Evolutionary conservation across 2,113 vertebrate species (phyloP).

Genomic region (Morone saxatilis): DNA sequence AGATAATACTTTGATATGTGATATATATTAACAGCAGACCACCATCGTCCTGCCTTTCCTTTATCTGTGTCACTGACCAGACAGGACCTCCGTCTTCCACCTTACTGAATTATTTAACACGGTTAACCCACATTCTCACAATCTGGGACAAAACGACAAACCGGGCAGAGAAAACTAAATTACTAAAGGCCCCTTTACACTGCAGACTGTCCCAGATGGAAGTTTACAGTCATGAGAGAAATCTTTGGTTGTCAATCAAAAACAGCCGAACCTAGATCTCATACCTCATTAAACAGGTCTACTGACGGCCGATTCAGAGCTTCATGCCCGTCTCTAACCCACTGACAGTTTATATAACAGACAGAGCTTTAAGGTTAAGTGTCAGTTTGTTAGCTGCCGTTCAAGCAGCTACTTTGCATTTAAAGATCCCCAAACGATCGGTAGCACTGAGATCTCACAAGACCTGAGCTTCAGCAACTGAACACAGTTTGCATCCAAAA

Average conservation of each 20-base stretch:
- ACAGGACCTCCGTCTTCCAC: conserved; percentile 3
- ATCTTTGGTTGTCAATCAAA: background rate
- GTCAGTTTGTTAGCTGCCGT: too few species aligned
- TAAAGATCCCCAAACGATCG: too few species aligned
- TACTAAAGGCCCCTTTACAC: background rate
- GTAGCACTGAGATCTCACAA: too few species aligned
- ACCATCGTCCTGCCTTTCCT: background rate
- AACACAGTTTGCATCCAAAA: background rate
- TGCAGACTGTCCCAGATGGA: background rate
- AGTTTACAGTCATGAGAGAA: background rate
- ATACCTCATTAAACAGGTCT: background rate
- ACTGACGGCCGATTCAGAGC: background rate
- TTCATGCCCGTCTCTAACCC: too few species aligned
- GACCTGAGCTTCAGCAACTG: background rate
- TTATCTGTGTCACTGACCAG: conserved; percentile 13
- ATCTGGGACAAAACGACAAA: background rate
- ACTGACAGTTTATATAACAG: too few species aligned
- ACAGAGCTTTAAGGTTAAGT: too few species aligned
- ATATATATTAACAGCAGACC: too few species aligned
- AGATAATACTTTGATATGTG: too few species aligned
- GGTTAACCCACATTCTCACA: conserved; percentile 15
- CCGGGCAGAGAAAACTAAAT: too few species aligned
- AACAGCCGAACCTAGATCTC: too few species aligned
- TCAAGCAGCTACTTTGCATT: too few species aligned
- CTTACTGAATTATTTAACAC: conserved; percentile 14